Base-by-base conservation (phyloP, 2,797 vertebrate species). In the Novumbra hubbsi region DNA sequence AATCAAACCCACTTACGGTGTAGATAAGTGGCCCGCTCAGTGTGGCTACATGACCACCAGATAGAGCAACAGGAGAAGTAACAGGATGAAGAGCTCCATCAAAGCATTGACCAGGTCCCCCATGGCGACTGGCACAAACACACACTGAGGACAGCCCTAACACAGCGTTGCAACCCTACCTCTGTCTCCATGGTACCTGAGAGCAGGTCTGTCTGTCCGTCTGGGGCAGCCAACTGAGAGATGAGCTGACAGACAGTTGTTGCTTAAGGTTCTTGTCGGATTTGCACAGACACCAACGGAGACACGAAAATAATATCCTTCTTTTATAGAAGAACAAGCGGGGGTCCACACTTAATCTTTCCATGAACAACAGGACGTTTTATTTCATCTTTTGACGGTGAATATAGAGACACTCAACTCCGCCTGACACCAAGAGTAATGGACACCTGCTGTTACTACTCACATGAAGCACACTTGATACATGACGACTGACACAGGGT, bases 111-210 rank as follows among this genome's bases (percentile, higher is more conserved):
- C 57, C 68, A 70, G 1, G 28, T 57, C 12, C 14, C 9, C 68
- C 38, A 16, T n/a, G 68, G 55, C 1, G 32, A 63, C 14, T 12
- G 11, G 11, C 41, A 45, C 41, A 45, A 7, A 71, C 19, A 50
- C 30, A 64, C 14, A 12, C 45, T 4, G 17, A 41, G 50, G 41
- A 45, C 41, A 45, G 41, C 41, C 41, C 24, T n/a, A 34, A 34
- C 8, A 60, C 63, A 71, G 24, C 3, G 19, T 66, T 79, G 63
- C 1, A 2, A 12, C 79, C 88, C 79, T 93, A 95, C 94, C 94
- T 94, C 94, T 3, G 82, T 83, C 84, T 95, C 94, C 94, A 95
- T 95, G 86, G 86, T 77, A 65, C 6, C 73, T n/a, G 71, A 41
- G 21, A 50, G 65, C 17, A 12, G n/a, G 21, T 9, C 52, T 55